Conservation (phyloP, 2,888 invertebrate genomes). For the Syrphus vitripennis region DNA sequence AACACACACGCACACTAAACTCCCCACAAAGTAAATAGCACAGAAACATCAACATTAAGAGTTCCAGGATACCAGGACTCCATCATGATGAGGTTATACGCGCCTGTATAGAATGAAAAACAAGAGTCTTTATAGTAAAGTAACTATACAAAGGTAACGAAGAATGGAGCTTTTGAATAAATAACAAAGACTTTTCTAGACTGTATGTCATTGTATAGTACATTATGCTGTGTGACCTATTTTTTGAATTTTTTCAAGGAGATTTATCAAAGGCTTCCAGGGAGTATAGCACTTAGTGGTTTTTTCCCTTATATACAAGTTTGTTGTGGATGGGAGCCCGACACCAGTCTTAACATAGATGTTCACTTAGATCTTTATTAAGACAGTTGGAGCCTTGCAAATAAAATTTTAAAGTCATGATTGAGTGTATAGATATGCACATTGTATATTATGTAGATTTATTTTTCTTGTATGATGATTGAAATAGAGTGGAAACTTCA, state of each 20-base stretch:
- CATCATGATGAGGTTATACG: background rate
- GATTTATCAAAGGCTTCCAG: background rate
- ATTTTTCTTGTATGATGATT: too few species aligned
- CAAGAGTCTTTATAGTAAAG: conserved; percentile 2
- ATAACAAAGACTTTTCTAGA: background rate
- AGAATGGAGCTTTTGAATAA: background rate
- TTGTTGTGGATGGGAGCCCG: background rate
- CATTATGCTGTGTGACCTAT: conserved; percentile 39
- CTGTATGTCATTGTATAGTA: background rate
- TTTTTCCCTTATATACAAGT: background rate
- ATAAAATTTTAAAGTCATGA: background rate
- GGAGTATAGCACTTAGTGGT: background rate
- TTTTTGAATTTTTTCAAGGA: conserved; percentile 28
- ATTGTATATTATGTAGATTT: too few species aligned
- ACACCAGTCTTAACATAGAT: too few species aligned
- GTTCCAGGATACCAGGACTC: background rate
- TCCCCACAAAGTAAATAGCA: conserved; percentile 5
- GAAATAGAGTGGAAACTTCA: too few species aligned
- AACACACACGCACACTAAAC: background rate
- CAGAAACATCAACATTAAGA: background rate
- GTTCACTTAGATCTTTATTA: background rate
- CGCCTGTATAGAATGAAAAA: conserved; percentile 25
- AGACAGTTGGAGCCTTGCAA: background rate
- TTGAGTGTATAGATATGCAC: too few species aligned
- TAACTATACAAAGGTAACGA: conserved; percentile 5